These are phyloP conservation scores for Tipula lateralis DNA, from an alignment of 2,888 invertebrate genomes.

Conservation along the genomic window DNA sequence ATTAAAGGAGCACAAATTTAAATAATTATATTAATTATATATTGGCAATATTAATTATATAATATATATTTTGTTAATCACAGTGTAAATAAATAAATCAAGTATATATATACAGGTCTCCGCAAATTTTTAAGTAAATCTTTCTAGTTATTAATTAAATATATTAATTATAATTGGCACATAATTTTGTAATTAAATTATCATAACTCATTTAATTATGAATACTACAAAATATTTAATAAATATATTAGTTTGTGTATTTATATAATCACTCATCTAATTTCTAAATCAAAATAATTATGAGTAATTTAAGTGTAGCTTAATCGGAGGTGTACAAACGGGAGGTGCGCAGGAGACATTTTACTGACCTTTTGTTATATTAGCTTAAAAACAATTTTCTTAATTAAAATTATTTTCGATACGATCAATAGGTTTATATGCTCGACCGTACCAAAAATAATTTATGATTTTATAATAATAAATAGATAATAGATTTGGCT, in stretches of 20 bases:
- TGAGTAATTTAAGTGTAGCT: background rate
- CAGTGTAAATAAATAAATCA: slow-evolving; percentile 24
- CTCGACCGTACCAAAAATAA: background rate
- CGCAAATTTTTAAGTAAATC: background rate
- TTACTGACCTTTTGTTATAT: background rate
- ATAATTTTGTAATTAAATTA: background rate
- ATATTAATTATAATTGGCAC: background rate
- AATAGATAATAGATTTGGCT: slow-evolving; percentile 1
- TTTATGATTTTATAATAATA: background rate
- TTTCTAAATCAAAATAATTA: slow-evolving; percentile 19
- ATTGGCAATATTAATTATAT: background rate
- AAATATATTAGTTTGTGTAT: background rate
- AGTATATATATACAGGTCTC: background rate
- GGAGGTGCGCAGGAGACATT: background rate
- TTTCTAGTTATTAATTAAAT: background rate
- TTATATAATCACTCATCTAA: background rate
- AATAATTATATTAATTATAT: background rate
- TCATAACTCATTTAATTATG: background rate
- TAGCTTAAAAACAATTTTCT: background rate
- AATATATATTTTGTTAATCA: slow-evolving; percentile 24
- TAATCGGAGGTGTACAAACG: background rate
- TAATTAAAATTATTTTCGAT: background rate
- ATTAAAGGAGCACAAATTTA: background rate
- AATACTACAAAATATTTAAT: background rate
- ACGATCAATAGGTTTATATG: background rate